phyloP scores from a whole-genome alignment of 92 coral and sea anemone species.

The Pocillopora meandrina region DNA sequence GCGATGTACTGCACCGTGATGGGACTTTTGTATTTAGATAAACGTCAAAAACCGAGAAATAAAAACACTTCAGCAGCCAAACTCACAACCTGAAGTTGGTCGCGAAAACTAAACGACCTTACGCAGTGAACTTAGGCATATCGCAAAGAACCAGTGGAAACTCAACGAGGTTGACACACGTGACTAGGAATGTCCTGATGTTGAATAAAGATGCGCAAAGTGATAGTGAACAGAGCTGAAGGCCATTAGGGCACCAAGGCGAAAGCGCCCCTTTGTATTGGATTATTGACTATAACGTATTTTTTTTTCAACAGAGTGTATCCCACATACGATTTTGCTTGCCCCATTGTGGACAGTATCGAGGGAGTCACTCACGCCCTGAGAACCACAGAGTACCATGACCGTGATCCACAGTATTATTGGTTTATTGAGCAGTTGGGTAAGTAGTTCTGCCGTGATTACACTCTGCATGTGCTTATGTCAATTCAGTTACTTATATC shows the following conservation, averaged over 20 bases:
- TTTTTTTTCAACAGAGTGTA: constrained; percentile 69
- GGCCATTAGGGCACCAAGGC: no score
- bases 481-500: no score
- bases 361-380: constrained; percentile 98
- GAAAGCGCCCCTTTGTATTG: not conserved
- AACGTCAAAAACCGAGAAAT: no score
- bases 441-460: constrained; percentile 5
- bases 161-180: not conserved
- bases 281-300: no score
- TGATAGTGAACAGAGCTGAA: no score
- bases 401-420: constrained; percentile 94
- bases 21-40: no score
- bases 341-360: constrained; percentile 97
- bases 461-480: not conserved
- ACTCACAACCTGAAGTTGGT: no score
- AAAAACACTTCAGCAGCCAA: no score
- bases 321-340: constrained; percentile 98
- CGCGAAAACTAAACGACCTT: no score
- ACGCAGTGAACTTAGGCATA: not conserved
- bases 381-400: constrained; percentile 97
- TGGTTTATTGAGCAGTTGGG: constrained; percentile 94
- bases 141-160: not conserved
- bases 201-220: no score
- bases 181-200: no score
- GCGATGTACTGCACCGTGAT: no score